A percentile compares a stretch with the other conserved stretches of the same genome.
These are phyloP conservation scores for Augochlora pura DNA, from an alignment of 1,140 invertebrate genomes.

Conservation along the genomic window DNA sequence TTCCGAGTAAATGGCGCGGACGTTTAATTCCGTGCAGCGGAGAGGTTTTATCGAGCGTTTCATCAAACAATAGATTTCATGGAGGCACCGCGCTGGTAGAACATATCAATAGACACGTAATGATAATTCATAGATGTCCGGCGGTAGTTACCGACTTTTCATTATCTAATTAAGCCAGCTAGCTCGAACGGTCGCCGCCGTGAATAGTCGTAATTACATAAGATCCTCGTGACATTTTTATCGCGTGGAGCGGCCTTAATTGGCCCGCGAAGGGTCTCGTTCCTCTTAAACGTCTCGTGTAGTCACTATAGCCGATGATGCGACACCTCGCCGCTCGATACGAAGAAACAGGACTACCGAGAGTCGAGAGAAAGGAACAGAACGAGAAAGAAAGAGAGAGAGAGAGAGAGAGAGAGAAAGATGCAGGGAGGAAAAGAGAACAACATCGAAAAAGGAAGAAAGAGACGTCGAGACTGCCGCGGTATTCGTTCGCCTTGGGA, in stretches of 20 bases:
- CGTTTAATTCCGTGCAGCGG: too few relatives aligned
- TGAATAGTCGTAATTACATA: slow-evolving; percentile 41
- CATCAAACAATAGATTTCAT: neutral
- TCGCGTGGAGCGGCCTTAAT: slow-evolving; percentile 28
- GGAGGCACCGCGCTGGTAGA: neutral
- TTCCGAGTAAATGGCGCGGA: too few relatives aligned
- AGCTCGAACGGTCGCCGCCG: slow-evolving; percentile 6
- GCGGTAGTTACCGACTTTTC: slow-evolving; percentile 41
- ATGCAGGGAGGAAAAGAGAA: neutral
- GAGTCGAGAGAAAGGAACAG: neutral
- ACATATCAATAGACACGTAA: neutral
- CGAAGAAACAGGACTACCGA: neutral
- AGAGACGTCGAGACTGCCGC: slow-evolving; percentile 14
- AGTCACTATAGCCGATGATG: neutral
- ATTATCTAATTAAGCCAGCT: neutral
- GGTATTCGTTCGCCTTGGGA: slow-evolving; percentile 50
- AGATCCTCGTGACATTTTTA: slow-evolving; percentile 34
- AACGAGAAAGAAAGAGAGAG: too few relatives aligned
- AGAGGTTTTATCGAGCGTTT: too few relatives aligned
- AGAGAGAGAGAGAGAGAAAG: too few relatives aligned
- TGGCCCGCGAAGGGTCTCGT: neutral
- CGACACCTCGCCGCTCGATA: neutral
- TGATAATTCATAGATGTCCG: slow-evolving; percentile 29
- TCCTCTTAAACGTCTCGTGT: slow-evolving; percentile 15
- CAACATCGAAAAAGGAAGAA: neutral